Evolutionary conservation across 2,888 invertebrate genomes (phyloP).

Genomic region (Papilio gigon): DNA sequence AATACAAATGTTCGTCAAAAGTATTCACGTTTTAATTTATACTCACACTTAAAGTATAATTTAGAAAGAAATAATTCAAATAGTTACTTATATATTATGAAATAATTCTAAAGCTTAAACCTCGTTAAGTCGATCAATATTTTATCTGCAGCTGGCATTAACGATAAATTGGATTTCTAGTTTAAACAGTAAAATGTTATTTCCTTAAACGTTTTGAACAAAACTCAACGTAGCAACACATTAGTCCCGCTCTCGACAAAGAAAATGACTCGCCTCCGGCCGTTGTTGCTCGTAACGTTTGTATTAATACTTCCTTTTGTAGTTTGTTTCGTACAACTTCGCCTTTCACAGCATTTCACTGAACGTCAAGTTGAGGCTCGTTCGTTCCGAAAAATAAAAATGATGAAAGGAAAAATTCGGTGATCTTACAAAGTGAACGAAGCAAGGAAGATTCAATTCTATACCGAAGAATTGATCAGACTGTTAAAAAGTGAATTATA

Average conservation of each 20-base stretch:
- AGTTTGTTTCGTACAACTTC: conserved; percentile 39
- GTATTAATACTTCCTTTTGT: conserved; percentile 50
- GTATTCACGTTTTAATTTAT: too few relatives aligned
- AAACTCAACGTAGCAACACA: conserved; percentile 42
- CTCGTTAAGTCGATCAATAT: neutral
- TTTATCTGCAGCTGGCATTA: neutral
- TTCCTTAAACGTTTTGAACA: conserved; percentile 30
- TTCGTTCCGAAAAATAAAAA: neutral
- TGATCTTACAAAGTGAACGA: neutral
- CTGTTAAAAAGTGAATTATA: too few relatives aligned
- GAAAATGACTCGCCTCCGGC: conserved; percentile 52
- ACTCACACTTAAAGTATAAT: too few relatives aligned
- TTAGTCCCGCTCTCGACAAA: conserved; percentile 48
- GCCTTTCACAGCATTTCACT: conserved; percentile 29
- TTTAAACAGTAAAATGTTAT: conserved; percentile 43
- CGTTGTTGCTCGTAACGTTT: conserved; percentile 44
- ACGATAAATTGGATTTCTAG: conserved; percentile 35
- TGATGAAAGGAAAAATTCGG: neutral
- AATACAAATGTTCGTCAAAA: too few relatives aligned
- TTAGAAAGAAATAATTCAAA: too few relatives aligned
- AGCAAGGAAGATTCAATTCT: neutral
- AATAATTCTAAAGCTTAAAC: neutral
- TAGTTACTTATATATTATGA: neutral
- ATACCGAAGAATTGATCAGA: neutral
- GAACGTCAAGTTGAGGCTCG: conserved; percentile 7